Base-by-base conservation (phyloP, 2,113 vertebrate species). In the Turdus rufiventris region DNA sequence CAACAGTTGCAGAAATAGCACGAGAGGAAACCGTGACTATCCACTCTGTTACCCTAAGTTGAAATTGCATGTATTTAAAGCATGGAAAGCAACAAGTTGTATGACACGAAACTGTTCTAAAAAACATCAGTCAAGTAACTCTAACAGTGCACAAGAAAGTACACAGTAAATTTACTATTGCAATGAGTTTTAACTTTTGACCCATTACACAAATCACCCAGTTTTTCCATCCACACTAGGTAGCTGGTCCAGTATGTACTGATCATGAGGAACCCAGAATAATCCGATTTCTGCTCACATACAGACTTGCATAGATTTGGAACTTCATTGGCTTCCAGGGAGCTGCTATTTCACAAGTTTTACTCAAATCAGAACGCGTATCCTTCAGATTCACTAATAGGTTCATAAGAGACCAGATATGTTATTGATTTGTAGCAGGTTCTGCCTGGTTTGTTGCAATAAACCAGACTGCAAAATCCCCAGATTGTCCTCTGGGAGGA, bases 381-480 rank as follows among this genome's bases (percentile, higher is more conserved):
- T 82, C 48, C 25, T 62, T 90, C 58, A 53, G 78, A 90, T 58
- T 94, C 90, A 70, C 7, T 70, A 54, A 34, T 31, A 48, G 1
- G 3, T 71, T 87, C 31, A 45, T 74, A 70, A 53, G 72, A 95
- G 58, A 63, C 45, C 54, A 94, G 58, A 82, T 76, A 72, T 2
- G 2, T 70, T 88, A 65, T 51, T 79, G 58, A 68, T 85, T 58
- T 88, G 65, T 70, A 48, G 56, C 67, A 76, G 54, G 38, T 91
- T 79, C 85, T 95, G 73, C 81, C 76, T 89, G 61, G 18, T 68
- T 79, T 94, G n/a, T 88, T 93, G 58, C 62, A 78, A 73, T 68
- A 72, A 89, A 82, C 31, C 43, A 63, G 73, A 53, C 68, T 89
- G 66, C 43, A 87, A 74, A 89, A 93, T 78, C 74, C 62, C 24